Percentiles rank a stretch among this genome's conserved stretches.
phyloP scores from a whole-genome alignment of 2,113 vertebrate species.

The Podarcis muralis region DNA sequence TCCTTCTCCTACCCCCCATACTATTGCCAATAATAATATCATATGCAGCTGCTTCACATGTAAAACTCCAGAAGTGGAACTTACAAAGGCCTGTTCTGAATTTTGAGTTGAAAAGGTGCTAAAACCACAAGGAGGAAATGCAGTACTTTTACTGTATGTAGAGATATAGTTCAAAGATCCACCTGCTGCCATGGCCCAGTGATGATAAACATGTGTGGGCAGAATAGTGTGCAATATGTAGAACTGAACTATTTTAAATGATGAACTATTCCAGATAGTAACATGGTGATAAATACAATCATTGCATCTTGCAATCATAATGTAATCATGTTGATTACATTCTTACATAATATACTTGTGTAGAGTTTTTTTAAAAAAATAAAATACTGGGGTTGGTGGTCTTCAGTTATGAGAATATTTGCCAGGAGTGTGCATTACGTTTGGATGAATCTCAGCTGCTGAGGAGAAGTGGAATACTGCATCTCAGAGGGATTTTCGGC shows the following conservation, averaged over 20 bases:
- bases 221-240: background rate
- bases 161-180: slow-evolving; percentile 13
- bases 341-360: background rate
- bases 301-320: background rate
- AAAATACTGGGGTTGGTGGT: background rate
- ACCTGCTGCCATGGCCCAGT: background rate
- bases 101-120: background rate
- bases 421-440: too few relatives aligned
- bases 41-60: background rate
- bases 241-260: background rate
- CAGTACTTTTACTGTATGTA: slow-evolving; percentile 5
- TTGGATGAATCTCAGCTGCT: too few relatives aligned
- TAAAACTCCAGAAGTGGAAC: background rate
- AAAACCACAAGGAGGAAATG: background rate
- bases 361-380: background rate
- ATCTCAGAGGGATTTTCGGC: too few relatives aligned
- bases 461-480: too few relatives aligned
- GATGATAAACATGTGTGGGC: background rate
- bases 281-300: background rate
- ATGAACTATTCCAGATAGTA: background rate
- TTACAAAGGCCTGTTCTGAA: background rate
- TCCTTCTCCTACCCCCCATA: background rate
- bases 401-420: too few relatives aligned
- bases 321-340: background rate
- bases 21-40: background rate